Base-by-base conservation (phyloP, 2,888 invertebrate genomes). In the Coenonympha glycerion region DNA sequence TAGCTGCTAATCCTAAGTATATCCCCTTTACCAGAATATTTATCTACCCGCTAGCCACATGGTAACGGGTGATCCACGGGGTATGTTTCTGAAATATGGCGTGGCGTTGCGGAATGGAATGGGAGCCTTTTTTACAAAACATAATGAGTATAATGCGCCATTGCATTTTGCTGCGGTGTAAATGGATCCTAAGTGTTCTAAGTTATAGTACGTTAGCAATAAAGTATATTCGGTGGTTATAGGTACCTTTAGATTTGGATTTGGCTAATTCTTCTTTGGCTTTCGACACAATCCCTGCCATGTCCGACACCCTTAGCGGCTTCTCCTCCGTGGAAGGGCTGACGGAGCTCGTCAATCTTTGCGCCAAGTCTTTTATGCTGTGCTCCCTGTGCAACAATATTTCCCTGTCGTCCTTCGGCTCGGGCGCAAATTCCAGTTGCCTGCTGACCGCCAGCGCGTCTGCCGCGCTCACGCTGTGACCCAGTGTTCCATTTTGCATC, bases 251-350 rank as follows among this genome's bases (percentile, higher is more conserved):
- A 56, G 93, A 94, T 74, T 95, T 94, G 52, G 94, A 94, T 78
- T 94, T 95, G 13, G 94, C 94, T 65, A 97, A 86, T 63, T 95
- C 96, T 79, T 96, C 95, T 89, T 96, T 97, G 69, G 97, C 97
- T 87, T 96, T 96, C 46, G 93, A 95, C 60, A 97, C 95, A 61
- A 97, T 90, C 39, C 97, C 97, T 52, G 93, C 92, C 92, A 95
- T 93, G 66, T 95, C 94, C 34, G 93, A 93, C 53, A 94, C 92
- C 73, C 93, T 83, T 59, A 90, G 85, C 37, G 89, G 86, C 61
- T 89, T 91, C 22, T 91, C 91, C 56, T 92, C 92, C 34, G 88
- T 83, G 1, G 89, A 70, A n/a, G 80, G 79, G 47, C 76, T 82
- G 3, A 75, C 72, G 65, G 94, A 91, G 67, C 91, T 93, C 30